Evolutionary conservation across 2,113 vertebrate species (phyloP), one percentile per base, ranked within the genome.

Genomic region (Myotis brandtii): DNA sequence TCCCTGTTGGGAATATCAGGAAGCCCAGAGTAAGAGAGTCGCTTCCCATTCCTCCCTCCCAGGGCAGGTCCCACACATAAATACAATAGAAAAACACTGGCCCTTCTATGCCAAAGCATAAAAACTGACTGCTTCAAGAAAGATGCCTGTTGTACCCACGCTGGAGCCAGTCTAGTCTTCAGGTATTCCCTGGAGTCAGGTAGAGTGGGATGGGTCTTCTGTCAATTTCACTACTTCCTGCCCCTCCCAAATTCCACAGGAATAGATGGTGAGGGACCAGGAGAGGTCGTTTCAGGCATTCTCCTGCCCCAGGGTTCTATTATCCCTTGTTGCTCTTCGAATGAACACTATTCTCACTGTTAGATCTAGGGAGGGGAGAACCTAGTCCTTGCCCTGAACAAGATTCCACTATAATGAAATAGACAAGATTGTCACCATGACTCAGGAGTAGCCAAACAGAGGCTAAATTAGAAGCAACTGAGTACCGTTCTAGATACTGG

Each of bases 131-230:
- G 91, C 91, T 94, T 89, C 56, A 62, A 64, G 93, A 96, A 96
- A 94, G 91, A 59, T 89, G 62, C 83, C 94, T 93, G 69, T 43
- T 59, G 48, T 92, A 86, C 95, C 97, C 95, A 97, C 94, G 30
- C 94, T 96, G 96, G 93, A 96, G 94, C 80, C 97, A 89, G 93
- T 88, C 95, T 88, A 77, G 94, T 80, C 73, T 79, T 79, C 82
- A 82, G 79, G 73, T 86, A 89, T 81, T 91, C 93, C 21, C 37
- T 64, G 82, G 85, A 95, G 91, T 70, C 87, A 85, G 73, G 34
- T 54, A 56, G 76, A 88, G 66, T 77, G 91, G 87, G 87, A 46
- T 91, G 80, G 50, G 80, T 64, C 76, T 91, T 86, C 86, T 86
- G 88, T 83, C 67, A 50, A 91, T 67, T 86, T 82, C 32, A 23